Evolutionary conservation across 1,140 invertebrate species (phyloP).

Genomic region (Eueides isabella): DNA sequence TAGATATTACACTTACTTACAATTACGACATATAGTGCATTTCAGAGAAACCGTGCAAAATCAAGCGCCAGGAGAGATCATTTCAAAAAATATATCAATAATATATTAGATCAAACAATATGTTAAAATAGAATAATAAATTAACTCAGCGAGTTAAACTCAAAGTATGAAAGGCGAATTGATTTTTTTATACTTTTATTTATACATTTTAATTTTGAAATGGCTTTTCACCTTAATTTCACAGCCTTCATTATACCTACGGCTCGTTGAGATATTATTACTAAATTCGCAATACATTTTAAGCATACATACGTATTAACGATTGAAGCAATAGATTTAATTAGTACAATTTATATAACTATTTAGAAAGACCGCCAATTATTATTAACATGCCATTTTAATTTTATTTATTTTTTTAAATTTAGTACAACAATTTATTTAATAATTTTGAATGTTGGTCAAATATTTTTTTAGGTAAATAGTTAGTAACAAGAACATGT

Average conservation of each 20-base stretch:
- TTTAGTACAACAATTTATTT: background rate
- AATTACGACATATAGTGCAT: background rate
- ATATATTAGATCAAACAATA: background rate
- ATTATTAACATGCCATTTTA: background rate
- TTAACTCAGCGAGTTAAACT: background rate
- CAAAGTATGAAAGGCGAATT: background rate
- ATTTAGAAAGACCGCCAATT: background rate
- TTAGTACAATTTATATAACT: background rate
- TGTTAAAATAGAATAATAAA: no score
- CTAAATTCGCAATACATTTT: slow-evolving; percentile 16
- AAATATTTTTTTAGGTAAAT: slow-evolving; percentile 5
- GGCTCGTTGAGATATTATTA: slow-evolving; percentile 26
- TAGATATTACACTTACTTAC: no score
- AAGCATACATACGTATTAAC: slow-evolving; percentile 20
- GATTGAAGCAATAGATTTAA: slow-evolving; percentile 1
- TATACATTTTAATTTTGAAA: slow-evolving; percentile 31
- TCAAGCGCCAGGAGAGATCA: no score
- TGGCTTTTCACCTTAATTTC: slow-evolving; percentile 60
- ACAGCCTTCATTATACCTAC: slow-evolving; percentile 64
- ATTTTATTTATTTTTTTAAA: background rate
- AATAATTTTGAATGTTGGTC: slow-evolving; percentile 7
- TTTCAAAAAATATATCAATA: no score
- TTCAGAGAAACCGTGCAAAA: background rate
- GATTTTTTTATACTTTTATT: background rate
- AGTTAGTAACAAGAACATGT: slow-evolving; percentile 53